Percentiles rank a stretch among this genome's conserved stretches.
Evolutionary conservation across 2,797 vertebrate species (phyloP).

Genomic region (Vultur gryphus): DNA sequence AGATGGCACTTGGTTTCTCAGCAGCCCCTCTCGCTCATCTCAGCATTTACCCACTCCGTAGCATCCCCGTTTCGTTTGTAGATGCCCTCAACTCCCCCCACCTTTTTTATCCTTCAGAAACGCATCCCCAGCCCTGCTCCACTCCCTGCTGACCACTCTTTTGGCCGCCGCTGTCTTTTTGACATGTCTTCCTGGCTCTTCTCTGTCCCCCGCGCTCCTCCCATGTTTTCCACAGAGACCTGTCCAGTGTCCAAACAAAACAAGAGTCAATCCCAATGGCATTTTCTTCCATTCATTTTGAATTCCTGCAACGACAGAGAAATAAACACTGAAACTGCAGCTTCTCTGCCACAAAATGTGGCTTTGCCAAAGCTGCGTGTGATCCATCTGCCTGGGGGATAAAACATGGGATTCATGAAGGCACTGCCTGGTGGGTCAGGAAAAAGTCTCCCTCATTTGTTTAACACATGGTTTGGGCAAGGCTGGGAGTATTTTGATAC

Average conservation of each 20-base stretch:
- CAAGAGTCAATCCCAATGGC: not conserved
- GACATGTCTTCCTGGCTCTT: conserved; percentile 5
- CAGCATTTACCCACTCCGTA: not conserved
- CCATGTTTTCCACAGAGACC: conserved; percentile 46
- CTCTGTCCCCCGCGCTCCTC: not conserved
- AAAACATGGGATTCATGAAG: not conserved
- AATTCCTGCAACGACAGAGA: conserved; percentile 22
- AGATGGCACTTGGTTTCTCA: not conserved
- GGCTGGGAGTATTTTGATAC: not conserved
- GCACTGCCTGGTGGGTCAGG: not conserved
- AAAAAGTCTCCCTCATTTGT: not conserved
- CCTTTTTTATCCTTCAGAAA: not conserved
- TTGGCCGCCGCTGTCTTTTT: not conserved
- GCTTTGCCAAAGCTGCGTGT: not conserved
- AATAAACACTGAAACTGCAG: conserved; percentile 24
- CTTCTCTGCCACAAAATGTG: conserved; percentile 6
- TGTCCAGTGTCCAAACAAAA: conserved; percentile 25
- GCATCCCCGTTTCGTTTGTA: not conserved
- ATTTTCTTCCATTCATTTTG: conserved; percentile 6
- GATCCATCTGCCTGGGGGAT: conserved; percentile 1
- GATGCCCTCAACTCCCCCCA: not conserved
- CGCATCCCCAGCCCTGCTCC: not conserved
- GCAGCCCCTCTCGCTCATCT: not conserved
- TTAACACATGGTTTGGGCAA: not conserved
- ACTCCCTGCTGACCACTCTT: not conserved